Conservation (phyloP, 2,113 vertebrate genomes). For the Regulus satrapa region DNA sequence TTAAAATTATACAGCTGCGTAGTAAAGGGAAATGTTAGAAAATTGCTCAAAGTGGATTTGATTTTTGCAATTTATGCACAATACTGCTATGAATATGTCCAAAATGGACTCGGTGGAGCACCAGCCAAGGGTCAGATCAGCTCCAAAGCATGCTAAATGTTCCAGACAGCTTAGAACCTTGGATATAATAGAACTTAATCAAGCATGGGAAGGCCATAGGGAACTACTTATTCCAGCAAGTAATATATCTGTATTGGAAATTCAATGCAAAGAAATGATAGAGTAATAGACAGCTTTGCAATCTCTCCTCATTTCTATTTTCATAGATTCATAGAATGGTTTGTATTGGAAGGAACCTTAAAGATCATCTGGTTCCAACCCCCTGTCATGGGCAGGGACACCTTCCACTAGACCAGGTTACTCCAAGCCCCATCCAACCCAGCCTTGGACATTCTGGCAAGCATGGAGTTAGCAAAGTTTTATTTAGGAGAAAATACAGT, state of each 20-base stretch:
- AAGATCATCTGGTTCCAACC: not conserved
- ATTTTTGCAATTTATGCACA: not conserved
- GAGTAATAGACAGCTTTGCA: not conserved
- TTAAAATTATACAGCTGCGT: constrained; percentile 8
- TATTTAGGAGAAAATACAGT: not conserved
- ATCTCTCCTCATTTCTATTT: not conserved
- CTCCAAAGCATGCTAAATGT: constrained; percentile 3
- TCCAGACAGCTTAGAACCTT: not conserved
- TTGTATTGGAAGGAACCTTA: not conserved
- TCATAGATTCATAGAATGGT: not conserved
- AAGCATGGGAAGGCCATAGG: not conserved
- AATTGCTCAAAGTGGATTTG: not conserved
- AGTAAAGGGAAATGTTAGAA: not conserved
- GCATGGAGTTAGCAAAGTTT: not conserved
- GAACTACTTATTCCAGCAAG: not conserved
- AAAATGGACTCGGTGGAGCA: not conserved
- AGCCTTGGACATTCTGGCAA: not conserved
- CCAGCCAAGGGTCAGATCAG: not conserved
- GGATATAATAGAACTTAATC: not conserved
- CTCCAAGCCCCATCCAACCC: not conserved
- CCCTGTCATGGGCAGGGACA: not conserved
- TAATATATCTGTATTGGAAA: not conserved
- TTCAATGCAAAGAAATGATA: not conserved
- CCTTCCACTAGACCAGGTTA: not conserved
- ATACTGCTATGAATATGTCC: not conserved